Evolutionary conservation across 2,113 vertebrate species (phyloP).

Genomic region (Takifugu bimaculatus): DNA sequence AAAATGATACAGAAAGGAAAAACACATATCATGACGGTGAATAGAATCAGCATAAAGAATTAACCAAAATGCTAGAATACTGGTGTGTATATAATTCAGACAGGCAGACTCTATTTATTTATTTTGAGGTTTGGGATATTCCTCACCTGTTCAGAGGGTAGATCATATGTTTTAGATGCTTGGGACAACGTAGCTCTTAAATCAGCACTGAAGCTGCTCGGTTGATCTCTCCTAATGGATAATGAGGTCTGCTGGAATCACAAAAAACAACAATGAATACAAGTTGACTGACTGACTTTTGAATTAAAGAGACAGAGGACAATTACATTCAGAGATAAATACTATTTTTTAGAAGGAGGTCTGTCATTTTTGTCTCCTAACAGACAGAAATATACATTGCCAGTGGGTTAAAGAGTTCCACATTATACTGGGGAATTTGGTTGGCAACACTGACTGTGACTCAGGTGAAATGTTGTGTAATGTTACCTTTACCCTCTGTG

Average conservation of each 20-base stretch:
- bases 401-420: too few relatives aligned
- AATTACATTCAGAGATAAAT: too few relatives aligned
- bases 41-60: not conserved
- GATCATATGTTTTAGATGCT: slow-evolving; percentile 56
- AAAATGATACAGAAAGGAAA: not conserved
- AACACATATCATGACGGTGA: not conserved
- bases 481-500: slow-evolving; percentile 76
- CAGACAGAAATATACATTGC: not conserved
- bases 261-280: slow-evolving; percentile 6
- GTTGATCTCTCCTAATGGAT: slow-evolving; percentile 63
- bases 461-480: too few relatives aligned
- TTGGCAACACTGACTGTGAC: too few relatives aligned
- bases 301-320: too few relatives aligned
- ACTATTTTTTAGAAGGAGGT: too few relatives aligned
- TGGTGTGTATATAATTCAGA: too few relatives aligned
- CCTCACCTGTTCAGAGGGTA: slow-evolving; percentile 65
- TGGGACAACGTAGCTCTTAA: slow-evolving; percentile 49
- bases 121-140: not conserved
- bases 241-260: slow-evolving; percentile 60
- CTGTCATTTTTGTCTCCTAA: not conserved
- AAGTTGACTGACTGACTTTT: not conserved
- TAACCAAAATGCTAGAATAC: too few relatives aligned
- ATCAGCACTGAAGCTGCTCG: slow-evolving; percentile 44
- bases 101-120: not conserved
- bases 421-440: not conserved